These are phyloP conservation scores for Ceratotherium simum DNA, from an alignment of 2,113 vertebrate species.

Conservation along the genomic window DNA sequence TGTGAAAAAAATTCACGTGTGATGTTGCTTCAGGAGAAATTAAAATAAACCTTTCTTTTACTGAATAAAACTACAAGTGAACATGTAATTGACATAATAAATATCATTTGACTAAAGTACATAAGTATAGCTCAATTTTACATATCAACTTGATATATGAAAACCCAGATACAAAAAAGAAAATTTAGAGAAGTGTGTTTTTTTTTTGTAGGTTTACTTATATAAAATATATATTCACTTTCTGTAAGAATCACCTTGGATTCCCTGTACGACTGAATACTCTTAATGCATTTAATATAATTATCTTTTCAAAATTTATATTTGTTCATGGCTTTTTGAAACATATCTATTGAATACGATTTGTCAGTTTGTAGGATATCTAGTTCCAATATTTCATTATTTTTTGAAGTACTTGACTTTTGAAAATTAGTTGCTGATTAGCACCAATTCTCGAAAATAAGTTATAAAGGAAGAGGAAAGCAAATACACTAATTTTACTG, in stretches of 20 bases:
- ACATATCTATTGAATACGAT: not conserved
- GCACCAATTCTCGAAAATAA: not conserved
- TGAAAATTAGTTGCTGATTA: slow-evolving; percentile 22
- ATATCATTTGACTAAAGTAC: not conserved
- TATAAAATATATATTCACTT: not conserved
- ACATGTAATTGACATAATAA: not conserved
- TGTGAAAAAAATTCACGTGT: not conserved
- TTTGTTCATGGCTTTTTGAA: not conserved
- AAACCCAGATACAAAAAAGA: not conserved
- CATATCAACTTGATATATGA: not conserved
- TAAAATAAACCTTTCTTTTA: not conserved
- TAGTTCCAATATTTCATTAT: not conserved
- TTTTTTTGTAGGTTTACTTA: not conserved
- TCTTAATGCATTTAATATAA: slow-evolving; percentile 9
- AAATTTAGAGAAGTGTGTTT: not conserved
- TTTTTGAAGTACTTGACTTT: slow-evolving; percentile 36
- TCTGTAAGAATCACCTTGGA: not conserved
- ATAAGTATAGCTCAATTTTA: not conserved
- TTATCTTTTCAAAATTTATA: not conserved
- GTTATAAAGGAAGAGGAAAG: slow-evolving; percentile 3
- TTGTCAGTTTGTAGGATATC: not conserved
- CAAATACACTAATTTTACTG: not conserved
- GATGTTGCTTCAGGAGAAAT: not conserved
- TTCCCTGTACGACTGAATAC: not conserved
- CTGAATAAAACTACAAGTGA: not conserved